Percentiles rank a stretch among this genome's conserved stretches.
These are phyloP conservation scores for Mus spicilegus DNA, from an alignment of 2,113 vertebrate species.

Conservation along the genomic window DNA sequence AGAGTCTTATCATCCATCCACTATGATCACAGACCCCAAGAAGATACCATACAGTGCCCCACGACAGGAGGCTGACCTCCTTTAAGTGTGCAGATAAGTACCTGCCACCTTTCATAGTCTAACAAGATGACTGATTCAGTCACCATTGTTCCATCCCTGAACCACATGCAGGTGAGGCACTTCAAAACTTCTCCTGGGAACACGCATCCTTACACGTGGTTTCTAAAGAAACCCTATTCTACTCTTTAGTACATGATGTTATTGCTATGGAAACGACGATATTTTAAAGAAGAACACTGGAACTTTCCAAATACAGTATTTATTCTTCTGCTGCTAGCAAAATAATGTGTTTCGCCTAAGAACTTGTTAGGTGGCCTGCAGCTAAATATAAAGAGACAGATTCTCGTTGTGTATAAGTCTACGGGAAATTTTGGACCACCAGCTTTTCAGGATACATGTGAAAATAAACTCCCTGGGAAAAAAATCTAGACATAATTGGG, in stretches of 20 bases:
- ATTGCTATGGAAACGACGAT: slow-evolving; percentile 82
- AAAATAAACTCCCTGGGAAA: slow-evolving; percentile 73
- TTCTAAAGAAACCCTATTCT: slow-evolving; percentile 81
- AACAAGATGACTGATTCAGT: slow-evolving; percentile 27
- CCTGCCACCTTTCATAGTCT: slow-evolving; percentile 3
- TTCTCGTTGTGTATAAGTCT: slow-evolving; percentile 77
- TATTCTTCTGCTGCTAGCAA: slow-evolving; percentile 82
- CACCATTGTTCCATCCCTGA: slow-evolving; percentile 34
- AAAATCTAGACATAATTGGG: slow-evolving; percentile 69
- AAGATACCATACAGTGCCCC: not conserved
- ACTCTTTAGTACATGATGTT: slow-evolving; percentile 81
- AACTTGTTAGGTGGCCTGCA: slow-evolving; percentile 83
- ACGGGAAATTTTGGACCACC: slow-evolving; percentile 71
- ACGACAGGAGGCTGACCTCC: not conserved
- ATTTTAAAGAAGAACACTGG: slow-evolving; percentile 82
- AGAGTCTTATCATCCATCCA: not conserved
- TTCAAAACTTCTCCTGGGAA: slow-evolving; percentile 56
- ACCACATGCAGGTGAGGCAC: slow-evolving; percentile 64
- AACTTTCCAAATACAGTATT: slow-evolving; percentile 84
- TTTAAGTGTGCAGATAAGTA: not conserved
- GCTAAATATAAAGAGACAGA: slow-evolving; percentile 84
- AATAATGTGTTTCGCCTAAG: slow-evolving; percentile 82
- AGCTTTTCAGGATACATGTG: slow-evolving; percentile 72
- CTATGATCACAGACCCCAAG: not conserved
- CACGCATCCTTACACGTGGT: slow-evolving; percentile 67